Conservation (phyloP, 2,113 vertebrate species). For the Colinus virginianus region DNA sequence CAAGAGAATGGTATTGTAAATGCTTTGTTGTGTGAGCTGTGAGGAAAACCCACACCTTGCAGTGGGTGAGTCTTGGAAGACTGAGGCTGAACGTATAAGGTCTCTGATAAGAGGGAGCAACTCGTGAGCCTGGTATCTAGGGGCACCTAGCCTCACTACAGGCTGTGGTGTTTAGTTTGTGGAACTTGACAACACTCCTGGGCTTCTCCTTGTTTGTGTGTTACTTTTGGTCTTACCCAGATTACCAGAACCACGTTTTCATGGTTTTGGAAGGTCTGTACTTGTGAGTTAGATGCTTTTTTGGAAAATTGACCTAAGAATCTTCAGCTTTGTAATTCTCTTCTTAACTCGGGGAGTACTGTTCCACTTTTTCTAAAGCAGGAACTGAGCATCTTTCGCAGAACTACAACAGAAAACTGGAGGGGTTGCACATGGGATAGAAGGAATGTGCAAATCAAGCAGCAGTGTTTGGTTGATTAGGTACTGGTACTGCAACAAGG, state of each 20-base stretch:
- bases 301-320: neutral
- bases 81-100: neutral
- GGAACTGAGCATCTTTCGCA: neutral
- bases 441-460: rapidly evolving
- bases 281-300: neutral
- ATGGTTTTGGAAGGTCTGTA: neutral
- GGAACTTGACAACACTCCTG: neutral
- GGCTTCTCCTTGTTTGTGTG: neutral
- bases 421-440: neutral
- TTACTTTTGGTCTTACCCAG: neutral
- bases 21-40: neutral
- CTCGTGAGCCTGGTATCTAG: neutral
- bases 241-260: neutral
- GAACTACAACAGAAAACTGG: neutral
- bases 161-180: neutral
- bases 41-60: neutral
- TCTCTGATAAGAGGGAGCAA: neutral
- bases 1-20: neutral
- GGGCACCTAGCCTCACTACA: neutral
- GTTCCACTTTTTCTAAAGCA: neutral
- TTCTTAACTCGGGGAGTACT: neutral
- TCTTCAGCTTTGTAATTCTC: neutral
- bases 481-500: neutral
- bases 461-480: neutral
- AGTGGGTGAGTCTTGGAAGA: neutral